These are phyloP conservation scores for Fregetta grallaria DNA, from an alignment of 2,113 vertebrate genomes.

Conservation along the genomic window DNA sequence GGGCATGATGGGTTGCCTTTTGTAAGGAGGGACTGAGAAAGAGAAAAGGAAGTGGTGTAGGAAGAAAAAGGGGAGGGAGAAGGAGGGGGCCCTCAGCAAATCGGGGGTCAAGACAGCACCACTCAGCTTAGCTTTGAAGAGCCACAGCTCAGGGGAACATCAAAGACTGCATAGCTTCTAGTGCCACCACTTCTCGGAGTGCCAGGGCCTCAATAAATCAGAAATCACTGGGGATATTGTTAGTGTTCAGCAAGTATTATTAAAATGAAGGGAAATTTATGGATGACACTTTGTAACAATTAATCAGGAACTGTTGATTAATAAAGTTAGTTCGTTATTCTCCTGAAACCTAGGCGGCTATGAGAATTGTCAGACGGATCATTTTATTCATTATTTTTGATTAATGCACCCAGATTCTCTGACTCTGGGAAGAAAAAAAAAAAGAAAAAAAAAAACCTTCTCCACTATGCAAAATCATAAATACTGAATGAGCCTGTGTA, in stretches of 20 bases:
- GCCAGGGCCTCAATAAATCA: conserved; percentile 96
- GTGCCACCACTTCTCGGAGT: conserved; percentile 78
- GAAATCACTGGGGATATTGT: conserved; percentile 99
- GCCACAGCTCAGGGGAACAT: conserved; percentile 66
- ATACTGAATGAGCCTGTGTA: conserved; percentile 98
- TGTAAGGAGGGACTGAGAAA: background rate
- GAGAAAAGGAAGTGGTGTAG: conserved; percentile 34
- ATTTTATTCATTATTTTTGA: conserved; percentile 99
- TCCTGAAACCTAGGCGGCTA: conserved; percentile 94
- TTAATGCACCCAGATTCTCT: conserved; percentile 98
- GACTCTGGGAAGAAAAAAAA: conserved; percentile 81
- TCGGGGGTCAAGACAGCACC: conserved; percentile 50
- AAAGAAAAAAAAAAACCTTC: conserved; percentile 70
- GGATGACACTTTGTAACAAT: conserved; percentile 89
- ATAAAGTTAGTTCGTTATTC: conserved; percentile 99
- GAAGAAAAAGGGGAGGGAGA: conserved; percentile 35
- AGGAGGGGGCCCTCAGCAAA: background rate
- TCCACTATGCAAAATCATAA: conserved; percentile 99
- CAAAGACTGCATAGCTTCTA: conserved; percentile 66
- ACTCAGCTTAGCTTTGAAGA: conserved; percentile 56
- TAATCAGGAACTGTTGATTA: conserved; percentile 90
- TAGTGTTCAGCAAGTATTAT: conserved; percentile 99
- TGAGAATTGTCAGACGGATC: conserved; percentile 98
- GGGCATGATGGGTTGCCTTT: conserved; percentile 40
- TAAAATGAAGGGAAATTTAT: conserved; percentile 95